Base-by-base conservation (phyloP, 2,113 vertebrate species). In the Phylloscopus trochilus region DNA sequence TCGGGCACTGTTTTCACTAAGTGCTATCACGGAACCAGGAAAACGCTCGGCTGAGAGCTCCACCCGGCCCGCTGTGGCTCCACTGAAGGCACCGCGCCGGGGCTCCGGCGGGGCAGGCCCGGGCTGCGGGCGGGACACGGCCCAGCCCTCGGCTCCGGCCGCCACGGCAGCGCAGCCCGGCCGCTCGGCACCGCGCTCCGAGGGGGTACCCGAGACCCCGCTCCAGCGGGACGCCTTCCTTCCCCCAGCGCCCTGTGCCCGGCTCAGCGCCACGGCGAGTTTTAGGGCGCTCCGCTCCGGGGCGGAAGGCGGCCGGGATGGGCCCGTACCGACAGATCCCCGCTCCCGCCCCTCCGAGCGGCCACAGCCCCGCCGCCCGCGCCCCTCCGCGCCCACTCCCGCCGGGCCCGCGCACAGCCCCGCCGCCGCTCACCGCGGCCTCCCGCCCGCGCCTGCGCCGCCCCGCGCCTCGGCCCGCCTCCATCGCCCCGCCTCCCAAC, bases 51-150 rank as follows among this genome's bases (percentile, higher is more conserved):
- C 51, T 3, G 9, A n/a, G n/a, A 47, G 13, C 46, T 8, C 9
- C 2, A 6, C 52, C 11, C 0, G 2, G 27, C 35, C 23, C 7
- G 8, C 7, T 5, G 24, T 1, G 4, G 35, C 13, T 33, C 13
- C 49, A 1, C 2, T 1, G 39, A 21, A 5, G 9, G 9, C 55
- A 21, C 8, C 9, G 8, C 10, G 6, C 10, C 27, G 5, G 56
- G 19, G 35, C 6, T 20, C 8, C 6, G 7, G 15, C 49, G 4
- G 68, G 17, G 24, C 14, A 26, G 77, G 62, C 69, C 46, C 33
- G 0, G 9, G 15, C 60, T 14, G 35, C 53, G 3, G 2, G 39
- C 5, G 3, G 46, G 12, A 11, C 33, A 2, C 4, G 51, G 58
- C 59, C 63, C 24, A 3, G 43, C 30, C 31, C 47, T 13, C 11